Conservation (phyloP, 1,140 invertebrate genomes). For the Trichonephila clavipes region DNA sequence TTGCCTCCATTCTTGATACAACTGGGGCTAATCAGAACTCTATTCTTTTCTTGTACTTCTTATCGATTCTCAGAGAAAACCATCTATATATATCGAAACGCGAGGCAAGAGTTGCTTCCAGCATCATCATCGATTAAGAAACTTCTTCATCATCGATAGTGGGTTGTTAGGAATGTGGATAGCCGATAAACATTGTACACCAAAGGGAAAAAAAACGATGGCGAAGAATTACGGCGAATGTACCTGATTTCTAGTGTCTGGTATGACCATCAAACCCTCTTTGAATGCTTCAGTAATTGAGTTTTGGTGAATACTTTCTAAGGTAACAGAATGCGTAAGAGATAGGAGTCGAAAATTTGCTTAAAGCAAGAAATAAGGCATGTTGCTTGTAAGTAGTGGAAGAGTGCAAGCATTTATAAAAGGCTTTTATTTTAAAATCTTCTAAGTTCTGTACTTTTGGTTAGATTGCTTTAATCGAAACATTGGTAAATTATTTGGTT, state of each 20-base stretch:
- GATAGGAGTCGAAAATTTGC: not conserved
- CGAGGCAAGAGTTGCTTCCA: slow-evolving; percentile 31
- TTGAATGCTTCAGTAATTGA: slow-evolving; percentile 30
- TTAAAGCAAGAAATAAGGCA: not conserved
- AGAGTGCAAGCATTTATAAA: not conserved
- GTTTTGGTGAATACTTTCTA: not conserved
- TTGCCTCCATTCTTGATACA: slow-evolving; percentile 65
- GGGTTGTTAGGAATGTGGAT: slow-evolving; percentile 68
- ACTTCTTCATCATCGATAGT: slow-evolving; percentile 72
- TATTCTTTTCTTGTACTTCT: slow-evolving; percentile 67
- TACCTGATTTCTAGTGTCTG: slow-evolving; percentile 12
- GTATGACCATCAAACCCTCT: slow-evolving; percentile 52
- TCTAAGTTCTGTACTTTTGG: not conserved
- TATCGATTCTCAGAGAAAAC: slow-evolving; percentile 11
- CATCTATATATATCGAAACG: slow-evolving; percentile 25
- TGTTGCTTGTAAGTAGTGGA: no score
- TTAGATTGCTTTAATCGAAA: not conserved
- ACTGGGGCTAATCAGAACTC: slow-evolving; percentile 73
- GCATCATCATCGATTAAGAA: slow-evolving; percentile 63
- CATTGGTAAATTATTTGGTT: not conserved
- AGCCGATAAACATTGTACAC: slow-evolving; percentile 58
- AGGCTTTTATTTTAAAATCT: not conserved
- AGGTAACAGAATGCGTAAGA: not conserved
- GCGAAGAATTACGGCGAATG: slow-evolving; percentile 22
- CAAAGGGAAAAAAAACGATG: slow-evolving; percentile 15